Base-by-base conservation (phyloP, 2,888 invertebrate species). In the Flexamia atlantica region DNA sequence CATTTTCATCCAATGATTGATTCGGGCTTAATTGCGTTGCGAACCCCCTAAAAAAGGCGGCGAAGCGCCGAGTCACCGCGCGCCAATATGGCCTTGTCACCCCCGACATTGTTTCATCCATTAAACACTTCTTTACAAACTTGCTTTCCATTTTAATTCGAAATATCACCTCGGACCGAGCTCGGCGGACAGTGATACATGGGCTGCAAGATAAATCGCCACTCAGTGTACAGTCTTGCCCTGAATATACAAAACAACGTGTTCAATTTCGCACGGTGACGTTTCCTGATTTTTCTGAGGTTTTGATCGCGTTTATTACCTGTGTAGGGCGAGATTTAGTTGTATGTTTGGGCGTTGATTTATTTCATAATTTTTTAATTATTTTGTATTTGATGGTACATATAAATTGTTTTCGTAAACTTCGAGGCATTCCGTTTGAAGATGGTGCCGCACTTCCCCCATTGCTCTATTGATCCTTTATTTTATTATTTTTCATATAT, bases 61-160 rank as follows among this genome's bases (percentile, higher is more conserved):
- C 46, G 32, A 79, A 79, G 25, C 79, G 79, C 36, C 79, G 57
- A 79, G 79, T 79, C 79, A 79, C 79, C 20, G 57, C 30, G 53
- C 3, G n/a, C n/a, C 79, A 79, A 79, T 79, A 79, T 79, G 79
- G n/a, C 32, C 57, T 28, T 76, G 76, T 76, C 57, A 57, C 79
- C 32, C 79, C 46, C 79, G 20, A 28, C 79, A 53, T 79, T 79
- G 79, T 79, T 79, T 79, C 79, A 79, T 79, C 79, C 79, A 79
- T 79, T 79, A 79, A 57, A 79, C 79, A 79, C 79, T 79, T 79
- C 79, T 79, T 79, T 79, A 79, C 79, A 79, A 79, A 79, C 79
- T 79, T 57, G 79, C 79, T 79, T 79, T 79, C 79, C 79, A 79
- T 79, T 79, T 79, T 79, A 79, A 79, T 79, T 79, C 79, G 79